These are phyloP conservation scores for Acanthurus leucopareius DNA, from an alignment of 2,797 vertebrate species.

Conservation along the genomic window DNA sequence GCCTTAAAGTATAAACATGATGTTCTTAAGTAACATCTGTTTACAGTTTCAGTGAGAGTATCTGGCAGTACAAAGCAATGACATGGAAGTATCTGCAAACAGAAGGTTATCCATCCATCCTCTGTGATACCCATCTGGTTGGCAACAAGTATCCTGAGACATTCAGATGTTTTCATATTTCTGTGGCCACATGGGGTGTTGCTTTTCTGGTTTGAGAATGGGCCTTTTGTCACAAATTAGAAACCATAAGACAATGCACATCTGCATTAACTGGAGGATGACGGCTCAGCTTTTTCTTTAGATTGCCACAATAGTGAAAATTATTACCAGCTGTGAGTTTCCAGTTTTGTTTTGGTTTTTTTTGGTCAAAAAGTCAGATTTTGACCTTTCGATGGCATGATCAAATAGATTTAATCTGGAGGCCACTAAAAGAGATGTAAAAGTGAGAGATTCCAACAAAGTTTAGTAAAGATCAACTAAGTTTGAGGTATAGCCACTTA, in stretches of 20 bases:
- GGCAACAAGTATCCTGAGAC: constrained; percentile 36
- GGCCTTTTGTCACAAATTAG: neutral
- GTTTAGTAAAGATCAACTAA: constrained; percentile 1
- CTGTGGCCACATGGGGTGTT: neutral
- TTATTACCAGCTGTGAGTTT: neutral
- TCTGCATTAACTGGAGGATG: constrained; percentile 17
- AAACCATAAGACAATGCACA: constrained; percentile 13
- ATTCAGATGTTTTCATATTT: constrained; percentile 8
- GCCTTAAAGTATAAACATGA: neutral
- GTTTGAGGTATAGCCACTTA: constrained; percentile 8
- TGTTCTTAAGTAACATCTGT: neutral
- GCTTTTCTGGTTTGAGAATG: constrained; percentile 13
- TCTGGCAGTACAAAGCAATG: constrained; percentile 30
- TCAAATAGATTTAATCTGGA: constrained; percentile 21
- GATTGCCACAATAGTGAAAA: constrained; percentile 67
- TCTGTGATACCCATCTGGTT: constrained; percentile 22
- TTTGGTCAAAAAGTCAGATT: constrained; percentile 55
- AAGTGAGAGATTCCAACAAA: neutral
- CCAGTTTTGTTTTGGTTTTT: constrained; percentile 19
- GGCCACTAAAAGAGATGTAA: neutral
- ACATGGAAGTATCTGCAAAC: constrained; percentile 9
- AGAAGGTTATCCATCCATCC: neutral
- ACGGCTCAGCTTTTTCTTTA: constrained; percentile 27
- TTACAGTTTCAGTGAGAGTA: neutral
- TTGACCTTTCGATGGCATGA: constrained; percentile 47